Percentiles rank a stretch among this genome's conserved stretches.
phyloP scores from a whole-genome alignment of 1,140 invertebrate species.

The Pseudomyrmex flavicornis region DNA sequence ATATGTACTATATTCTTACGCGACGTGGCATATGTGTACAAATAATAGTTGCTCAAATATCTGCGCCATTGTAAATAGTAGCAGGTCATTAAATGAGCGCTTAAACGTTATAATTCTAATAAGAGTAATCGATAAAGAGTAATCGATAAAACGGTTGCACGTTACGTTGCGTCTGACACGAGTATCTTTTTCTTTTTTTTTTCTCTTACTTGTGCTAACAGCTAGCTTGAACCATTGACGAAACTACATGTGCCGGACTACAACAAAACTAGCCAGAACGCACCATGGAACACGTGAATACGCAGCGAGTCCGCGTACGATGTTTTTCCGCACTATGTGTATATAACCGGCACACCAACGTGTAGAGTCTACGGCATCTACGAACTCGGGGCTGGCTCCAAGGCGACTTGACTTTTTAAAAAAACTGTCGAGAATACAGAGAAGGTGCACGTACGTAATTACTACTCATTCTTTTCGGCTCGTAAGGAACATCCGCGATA shows the following conservation, averaged over 20 bases:
- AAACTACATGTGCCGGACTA: constrained; percentile 57
- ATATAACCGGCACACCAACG: constrained; percentile 71
- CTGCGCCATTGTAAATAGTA: constrained; percentile 55
- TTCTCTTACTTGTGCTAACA: constrained; percentile 41
- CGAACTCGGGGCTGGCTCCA: constrained; percentile 80
- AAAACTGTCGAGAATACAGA: constrained; percentile 83
- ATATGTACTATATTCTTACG: constrained; percentile 68
- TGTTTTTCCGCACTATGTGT: constrained; percentile 72
- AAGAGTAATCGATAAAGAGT: constrained; percentile 64
- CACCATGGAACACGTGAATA: constrained; percentile 56
- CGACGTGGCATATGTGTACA: constrained; percentile 42
- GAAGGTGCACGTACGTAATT: constrained; percentile 82
- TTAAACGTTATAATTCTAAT: constrained; percentile 73
- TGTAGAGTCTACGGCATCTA: constrained; percentile 75
- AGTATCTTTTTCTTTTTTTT: constrained; percentile 28
- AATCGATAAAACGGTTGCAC: constrained; percentile 62
- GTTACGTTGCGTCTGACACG: constrained; percentile 43
- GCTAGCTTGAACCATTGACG: constrained; percentile 64
- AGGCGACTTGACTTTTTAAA: constrained; percentile 82
- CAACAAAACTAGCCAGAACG: constrained; percentile 42
- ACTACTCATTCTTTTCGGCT: constrained; percentile 66
- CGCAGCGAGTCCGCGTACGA: constrained; percentile 64
- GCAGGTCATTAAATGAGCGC: constrained; percentile 64
- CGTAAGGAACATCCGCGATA: constrained; percentile 45
- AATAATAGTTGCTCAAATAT: constrained; percentile 63